Percentiles rank a stretch among this genome's conserved stretches.
Evolutionary conservation across 2,888 invertebrate genomes (phyloP).

Genomic region (Drosophila borealis): DNA sequence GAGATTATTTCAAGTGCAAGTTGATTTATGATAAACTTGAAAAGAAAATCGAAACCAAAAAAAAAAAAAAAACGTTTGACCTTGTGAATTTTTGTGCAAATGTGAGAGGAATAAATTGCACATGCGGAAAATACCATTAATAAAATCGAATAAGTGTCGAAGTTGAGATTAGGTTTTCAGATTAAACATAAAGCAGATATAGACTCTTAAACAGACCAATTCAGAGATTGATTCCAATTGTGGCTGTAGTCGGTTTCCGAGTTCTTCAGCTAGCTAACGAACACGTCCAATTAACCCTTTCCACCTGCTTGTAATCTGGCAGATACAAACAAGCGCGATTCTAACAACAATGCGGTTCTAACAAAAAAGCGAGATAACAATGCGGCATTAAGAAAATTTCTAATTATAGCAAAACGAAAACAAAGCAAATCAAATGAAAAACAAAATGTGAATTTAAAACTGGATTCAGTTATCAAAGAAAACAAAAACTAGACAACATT

Average conservation of each 20-base stretch:
- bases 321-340: conserved; percentile 36
- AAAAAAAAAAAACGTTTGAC: conserved; percentile 26
- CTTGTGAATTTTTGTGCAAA: conserved; percentile 37
- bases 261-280: no score
- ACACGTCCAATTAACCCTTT: conserved; percentile 65
- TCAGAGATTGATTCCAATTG: background rate
- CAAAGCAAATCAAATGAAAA: background rate
- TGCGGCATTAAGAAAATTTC: conserved; percentile 61
- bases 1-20: conserved; percentile 71
- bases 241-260: background rate
- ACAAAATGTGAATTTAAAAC: conserved; percentile 28
- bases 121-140: conserved; percentile 27
- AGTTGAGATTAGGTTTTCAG: background rate
- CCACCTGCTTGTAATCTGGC: conserved; percentile 48
- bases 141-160: conserved; percentile 2
- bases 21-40: conserved; percentile 56
- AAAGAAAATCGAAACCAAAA: conserved; percentile 1
- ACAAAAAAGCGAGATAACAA: conserved; percentile 63
- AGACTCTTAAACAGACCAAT: background rate
- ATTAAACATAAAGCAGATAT: background rate
- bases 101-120: conserved; percentile 26
- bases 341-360: conserved; percentile 38
- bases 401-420: conserved; percentile 57
- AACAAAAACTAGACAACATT: background rate
- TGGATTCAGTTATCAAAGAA: conserved; percentile 15